Evolutionary conservation across 2,113 vertebrate species (phyloP).

Genomic region (Phaethornis superciliosus): DNA sequence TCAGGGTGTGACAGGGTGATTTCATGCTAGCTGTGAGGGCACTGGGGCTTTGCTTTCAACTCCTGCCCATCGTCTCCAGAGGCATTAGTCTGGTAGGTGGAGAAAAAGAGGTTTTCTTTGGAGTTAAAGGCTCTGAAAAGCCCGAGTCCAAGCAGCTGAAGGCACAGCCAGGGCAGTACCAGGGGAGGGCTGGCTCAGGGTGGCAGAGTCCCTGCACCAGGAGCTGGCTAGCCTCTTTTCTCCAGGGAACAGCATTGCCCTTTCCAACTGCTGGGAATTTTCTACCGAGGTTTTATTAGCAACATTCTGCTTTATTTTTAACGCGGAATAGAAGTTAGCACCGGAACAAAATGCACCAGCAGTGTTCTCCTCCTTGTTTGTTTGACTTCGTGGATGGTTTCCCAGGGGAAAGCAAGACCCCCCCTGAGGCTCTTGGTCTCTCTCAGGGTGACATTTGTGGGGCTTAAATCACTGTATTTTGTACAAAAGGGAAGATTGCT

Average conservation of each 20-base stretch:
- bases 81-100: rapidly evolving
- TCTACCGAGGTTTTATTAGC: constrained; percentile 22
- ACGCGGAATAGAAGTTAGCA: neutral
- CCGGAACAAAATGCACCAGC: neutral
- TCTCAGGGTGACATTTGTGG: rapidly evolving
- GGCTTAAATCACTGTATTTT: neutral
- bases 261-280: constrained; percentile 40
- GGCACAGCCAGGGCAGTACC: rapidly evolving
- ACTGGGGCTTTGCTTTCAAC: neutral
- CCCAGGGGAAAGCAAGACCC: neutral
- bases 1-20: neutral
- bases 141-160: neutral
- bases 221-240: neutral
- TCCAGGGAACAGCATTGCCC: neutral
- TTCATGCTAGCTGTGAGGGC: neutral
- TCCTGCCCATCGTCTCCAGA: neutral
- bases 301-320: constrained; percentile 38
- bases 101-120: neutral
- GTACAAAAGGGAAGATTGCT: neutral
- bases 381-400: neutral
- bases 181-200: neutral
- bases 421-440: neutral
- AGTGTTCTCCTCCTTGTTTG: neutral
- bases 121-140: neutral
- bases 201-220: neutral